These are phyloP conservation scores for Zaprionus nigranus DNA, from an alignment of 1,140 invertebrate species.

Conservation along the genomic window DNA sequence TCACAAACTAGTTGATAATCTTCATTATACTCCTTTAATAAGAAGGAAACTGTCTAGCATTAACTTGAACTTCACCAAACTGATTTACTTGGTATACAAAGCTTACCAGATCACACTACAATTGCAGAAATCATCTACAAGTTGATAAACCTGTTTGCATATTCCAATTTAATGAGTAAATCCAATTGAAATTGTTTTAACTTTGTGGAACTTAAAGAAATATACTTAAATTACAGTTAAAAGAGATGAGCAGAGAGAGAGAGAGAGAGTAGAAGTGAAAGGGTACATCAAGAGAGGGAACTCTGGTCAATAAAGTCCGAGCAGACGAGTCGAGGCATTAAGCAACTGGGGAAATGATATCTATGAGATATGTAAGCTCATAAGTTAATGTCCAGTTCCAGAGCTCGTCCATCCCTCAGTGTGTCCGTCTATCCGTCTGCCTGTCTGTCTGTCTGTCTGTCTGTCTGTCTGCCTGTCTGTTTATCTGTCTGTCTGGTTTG, in stretches of 20 bases:
- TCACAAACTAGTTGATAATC: no score
- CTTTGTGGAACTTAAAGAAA: no score
- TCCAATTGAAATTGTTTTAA: no score
- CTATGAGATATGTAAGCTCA: conserved; percentile 37
- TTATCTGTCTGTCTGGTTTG: not conserved
- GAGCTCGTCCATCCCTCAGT: not conserved
- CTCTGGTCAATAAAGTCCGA: conserved; percentile 3
- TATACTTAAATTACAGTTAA: not conserved
- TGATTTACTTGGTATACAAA: no score
- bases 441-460: not conserved
- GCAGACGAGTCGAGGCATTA: not conserved
- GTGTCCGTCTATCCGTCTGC: not conserved
- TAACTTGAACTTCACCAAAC: no score
- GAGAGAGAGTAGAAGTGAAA: not conserved
- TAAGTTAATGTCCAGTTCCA: conserved; percentile 43
- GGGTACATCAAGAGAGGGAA: not conserved
- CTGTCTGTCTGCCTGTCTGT: not conserved
- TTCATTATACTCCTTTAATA: no score
- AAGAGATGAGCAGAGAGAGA: not conserved
- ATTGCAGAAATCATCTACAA: no score
- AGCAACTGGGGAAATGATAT: conserved; percentile 25
- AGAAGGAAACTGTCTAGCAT: no score
- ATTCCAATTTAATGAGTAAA: no score
- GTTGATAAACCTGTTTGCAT: no score
- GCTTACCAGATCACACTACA: no score